Evolutionary conservation across 2,888 invertebrate species (phyloP), one percentile per base, ranked within the genome.

Genomic region (Strigamia transsilvanica): DNA sequence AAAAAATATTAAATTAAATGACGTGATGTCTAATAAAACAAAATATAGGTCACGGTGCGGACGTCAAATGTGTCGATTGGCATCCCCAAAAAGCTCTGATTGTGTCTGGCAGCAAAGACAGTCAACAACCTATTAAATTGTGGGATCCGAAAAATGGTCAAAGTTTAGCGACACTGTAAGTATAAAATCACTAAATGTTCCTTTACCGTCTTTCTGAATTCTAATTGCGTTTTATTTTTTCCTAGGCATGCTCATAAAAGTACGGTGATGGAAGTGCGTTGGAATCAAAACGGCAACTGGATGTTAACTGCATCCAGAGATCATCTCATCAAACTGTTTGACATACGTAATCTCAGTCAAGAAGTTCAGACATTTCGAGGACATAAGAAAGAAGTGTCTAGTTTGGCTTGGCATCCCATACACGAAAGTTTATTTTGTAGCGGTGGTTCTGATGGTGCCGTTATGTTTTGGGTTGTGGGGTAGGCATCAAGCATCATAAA

Each of bases 241-340:
- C 27, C 23, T 85, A 94, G 94, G 82, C 99, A 99, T 89, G 99
- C 99, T 73, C 99, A 99, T 89, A 99, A 99, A 89, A 97, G 97
- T 82, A 99, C 99, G 38, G 99, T 99, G 15, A 99, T 99, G 98
- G 98, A 99, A 88, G 91, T 99, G 34, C 96, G 97, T 88, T 99
- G 99, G 99, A 99, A 99, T 89, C 93, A 94, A 81, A 99, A 99
- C 90, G 99, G 99, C 3, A 99, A 99, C 88, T 99, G 99, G 99
- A 90, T 99, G 81, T 93, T 99, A 82, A 98, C 98, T n/a, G 98
- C 98, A 0, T 98, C 98, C 2, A 90, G 99, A 84, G 99, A 99
- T 89, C 99, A 99, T 89, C 91, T 99, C 84, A 91, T 99, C 73
- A 99, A 99, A 89, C 89, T 99, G 82, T 99, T 99, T 90, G 99